Evolutionary conservation across 1,140 invertebrate genomes (phyloP).

Genomic region (Macrocentrus cingulum): DNA sequence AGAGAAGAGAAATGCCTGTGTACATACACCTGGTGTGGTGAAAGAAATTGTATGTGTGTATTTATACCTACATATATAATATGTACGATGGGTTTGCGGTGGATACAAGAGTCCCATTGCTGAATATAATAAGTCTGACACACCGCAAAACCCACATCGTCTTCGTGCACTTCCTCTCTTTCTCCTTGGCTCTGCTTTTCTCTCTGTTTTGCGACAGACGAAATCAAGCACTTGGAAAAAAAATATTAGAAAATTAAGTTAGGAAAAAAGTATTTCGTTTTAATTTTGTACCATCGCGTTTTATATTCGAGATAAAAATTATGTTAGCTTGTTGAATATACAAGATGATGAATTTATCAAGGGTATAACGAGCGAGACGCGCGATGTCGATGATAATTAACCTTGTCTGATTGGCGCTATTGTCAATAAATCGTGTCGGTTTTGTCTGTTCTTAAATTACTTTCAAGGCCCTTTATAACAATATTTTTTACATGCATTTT

Average conservation of each 20-base stretch:
- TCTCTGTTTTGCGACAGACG: background rate
- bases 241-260: background rate
- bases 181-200: background rate
- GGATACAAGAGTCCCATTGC: slow-evolving; percentile 5
- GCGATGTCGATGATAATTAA: slow-evolving; percentile 31
- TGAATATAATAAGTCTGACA: slow-evolving; percentile 18
- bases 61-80: background rate
- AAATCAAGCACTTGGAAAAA: slow-evolving; percentile 5
- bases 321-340: background rate
- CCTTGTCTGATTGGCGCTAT: slow-evolving; percentile 32
- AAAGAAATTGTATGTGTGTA: slow-evolving; percentile 8
- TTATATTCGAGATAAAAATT: too few relatives aligned
- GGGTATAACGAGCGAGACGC: slow-evolving; percentile 24
- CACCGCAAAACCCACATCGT: slow-evolving; percentile 22
- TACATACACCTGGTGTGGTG: background rate
- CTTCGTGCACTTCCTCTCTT: background rate
- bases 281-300: background rate
- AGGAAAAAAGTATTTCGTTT: background rate
- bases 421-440: slow-evolving; percentile 28
- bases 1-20: slow-evolving; percentile 1
- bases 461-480: too few relatives aligned
- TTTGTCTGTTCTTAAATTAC: background rate
- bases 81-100: slow-evolving; percentile 14
- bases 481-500: too few relatives aligned
- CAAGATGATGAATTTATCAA: slow-evolving; percentile 30